Percentiles rank a stretch among this genome's conserved stretches.
These are phyloP conservation scores for Mastigias papua DNA, from an alignment of 30 jellyfish, hydroid and myxozoan species.

Conservation along the genomic window DNA sequence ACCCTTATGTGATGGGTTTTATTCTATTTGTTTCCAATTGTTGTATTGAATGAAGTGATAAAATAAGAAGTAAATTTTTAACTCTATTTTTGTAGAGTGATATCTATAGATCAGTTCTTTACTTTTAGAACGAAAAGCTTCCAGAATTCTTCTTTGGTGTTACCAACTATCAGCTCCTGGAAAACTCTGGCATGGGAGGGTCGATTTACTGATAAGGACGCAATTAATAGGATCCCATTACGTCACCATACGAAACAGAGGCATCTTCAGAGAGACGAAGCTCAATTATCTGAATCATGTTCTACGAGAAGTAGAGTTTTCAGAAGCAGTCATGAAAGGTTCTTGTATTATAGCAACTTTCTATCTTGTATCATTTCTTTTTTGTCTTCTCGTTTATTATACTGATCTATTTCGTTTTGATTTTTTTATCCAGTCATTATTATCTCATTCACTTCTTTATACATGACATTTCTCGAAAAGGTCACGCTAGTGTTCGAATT, in stretches of 20 bases:
- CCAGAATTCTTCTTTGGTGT: not conserved
- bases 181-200: not conserved
- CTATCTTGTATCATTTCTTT: too few species aligned
- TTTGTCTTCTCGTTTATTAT: too few species aligned
- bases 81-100: too few species aligned
- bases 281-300: not conserved
- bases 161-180: conserved; percentile 11
- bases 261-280: conserved; percentile 64
- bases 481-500: too few species aligned
- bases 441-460: too few species aligned
- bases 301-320: not conserved
- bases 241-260: conserved; percentile 68
- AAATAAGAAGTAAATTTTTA: too few species aligned
- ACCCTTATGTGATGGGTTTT: too few species aligned
- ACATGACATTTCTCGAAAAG: too few species aligned
- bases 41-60: too few species aligned
- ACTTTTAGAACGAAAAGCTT: not conserved
- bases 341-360: not conserved
- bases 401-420: too few species aligned
- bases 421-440: too few species aligned
- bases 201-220: not conserved
- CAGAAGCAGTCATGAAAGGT: conserved; percentile 71
- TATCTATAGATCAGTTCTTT: not conserved
- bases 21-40: too few species aligned
- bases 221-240: conserved; percentile 33